Percentiles rank a stretch among this genome's conserved stretches.
Conservation (phyloP, 1,140 invertebrate genomes). For the Nasonia longicornis region DNA sequence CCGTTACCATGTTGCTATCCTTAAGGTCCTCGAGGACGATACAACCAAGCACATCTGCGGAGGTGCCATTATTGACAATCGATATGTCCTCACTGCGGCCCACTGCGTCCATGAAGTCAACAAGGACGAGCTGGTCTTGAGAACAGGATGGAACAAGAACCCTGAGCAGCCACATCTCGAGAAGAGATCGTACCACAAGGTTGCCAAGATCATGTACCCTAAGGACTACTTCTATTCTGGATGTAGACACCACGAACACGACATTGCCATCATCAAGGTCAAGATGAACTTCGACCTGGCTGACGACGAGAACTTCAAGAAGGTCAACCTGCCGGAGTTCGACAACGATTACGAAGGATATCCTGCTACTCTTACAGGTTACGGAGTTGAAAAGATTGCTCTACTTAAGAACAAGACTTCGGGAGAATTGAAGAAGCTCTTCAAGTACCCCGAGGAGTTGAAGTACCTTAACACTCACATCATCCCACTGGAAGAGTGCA, state of each 20-base stretch:
- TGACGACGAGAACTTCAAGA: not conserved
- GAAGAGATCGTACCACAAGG: not conserved
- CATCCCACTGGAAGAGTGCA: constrained; percentile 2
- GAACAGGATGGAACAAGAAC: not conserved
- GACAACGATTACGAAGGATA: constrained; percentile 15
- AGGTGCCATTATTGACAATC: constrained; percentile 64
- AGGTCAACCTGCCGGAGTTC: constrained; percentile 6
- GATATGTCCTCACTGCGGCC: constrained; percentile 67
- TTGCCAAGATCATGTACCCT: not conserved
- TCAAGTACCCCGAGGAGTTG: constrained; percentile 2
- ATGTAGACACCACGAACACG: not conserved
- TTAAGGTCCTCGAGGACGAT: constrained; percentile 50
- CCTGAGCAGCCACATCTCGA: not conserved
- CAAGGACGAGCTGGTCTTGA: not conserved
- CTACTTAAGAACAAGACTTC: not conserved
- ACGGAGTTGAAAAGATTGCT: constrained; percentile 6
- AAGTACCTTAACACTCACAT: constrained; percentile 10
- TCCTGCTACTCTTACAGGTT: not conserved
- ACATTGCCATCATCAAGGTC: constrained; percentile 22
- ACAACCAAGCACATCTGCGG: constrained; percentile 63
- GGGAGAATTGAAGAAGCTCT: not conserved
- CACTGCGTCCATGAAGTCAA: constrained; percentile 60
- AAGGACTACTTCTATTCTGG: not conserved
- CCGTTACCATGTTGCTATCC: constrained; percentile 56
- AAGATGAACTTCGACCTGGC: not conserved